Base-by-base conservation (phyloP, 2,888 invertebrate species). In the Syritta pipiens region DNA sequence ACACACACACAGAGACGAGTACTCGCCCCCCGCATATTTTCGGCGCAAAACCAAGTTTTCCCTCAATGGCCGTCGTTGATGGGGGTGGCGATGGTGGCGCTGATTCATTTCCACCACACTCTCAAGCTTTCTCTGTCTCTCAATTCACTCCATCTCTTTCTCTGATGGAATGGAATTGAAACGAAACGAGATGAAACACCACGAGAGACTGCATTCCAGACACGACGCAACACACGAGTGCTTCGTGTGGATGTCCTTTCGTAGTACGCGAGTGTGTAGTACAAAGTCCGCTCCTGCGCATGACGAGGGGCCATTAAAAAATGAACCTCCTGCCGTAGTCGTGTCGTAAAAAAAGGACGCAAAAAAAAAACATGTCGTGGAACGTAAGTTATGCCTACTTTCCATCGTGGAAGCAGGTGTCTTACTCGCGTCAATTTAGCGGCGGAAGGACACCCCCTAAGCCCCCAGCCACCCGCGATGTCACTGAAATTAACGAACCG, bases 291-390 rank as follows among this genome's bases (percentile, higher is more conserved):
- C 0, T n/a, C n/a, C n/a, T 48, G 77, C 77, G 77, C 77, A 77
- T 65, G 60, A 40, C 59, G 65, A 48, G 46, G n/a, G n/a, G 65
- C 77, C 77, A 77, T 77, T 77, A 60, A 71, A 77, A 30, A 42
- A 49, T 30, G 30, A 17, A 69, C 76, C 46, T 63, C 19, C 40
- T 28, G 35, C 49, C 37, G 19, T 37, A n/a, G n/a, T n/a, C n/a
- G n/a, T 49, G 20, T 60, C 62, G 32, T 26, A 24, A 19, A 24
- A 44, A 22, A 32, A n/a, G n/a, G 2, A 26, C 4, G 28, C 9
- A 6, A 14, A 20, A 30, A 12, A 2, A 3, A 17, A 17, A 37
- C 3, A 17, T 28, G 10, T 6, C 3, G 30, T 6, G 20, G 6
- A 22, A 60, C 17, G 3, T 6, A 12, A 40, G 24, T 32, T 28